Evolutionary conservation across 2,797 vertebrate species (phyloP), one percentile per base, ranked within the genome.

Genomic region (Acanthis flammea): DNA sequence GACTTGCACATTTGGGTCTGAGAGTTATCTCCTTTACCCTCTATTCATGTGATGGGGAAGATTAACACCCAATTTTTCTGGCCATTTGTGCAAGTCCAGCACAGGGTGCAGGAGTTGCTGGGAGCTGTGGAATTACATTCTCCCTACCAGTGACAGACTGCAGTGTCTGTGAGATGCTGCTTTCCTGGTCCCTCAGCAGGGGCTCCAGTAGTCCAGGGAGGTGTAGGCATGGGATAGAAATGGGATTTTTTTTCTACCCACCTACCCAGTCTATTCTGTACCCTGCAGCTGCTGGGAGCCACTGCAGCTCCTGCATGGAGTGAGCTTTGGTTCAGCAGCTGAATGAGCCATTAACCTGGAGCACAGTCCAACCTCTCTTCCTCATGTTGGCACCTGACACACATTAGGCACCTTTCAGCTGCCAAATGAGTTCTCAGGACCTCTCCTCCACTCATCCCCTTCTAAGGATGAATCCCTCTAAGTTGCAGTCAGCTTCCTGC

Each of bases 261-360:
- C 76, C 25, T 55, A 13, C 10, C 51, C 28, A 28, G 17, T 57
- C 42, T 57, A 9, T 44, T 25, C 23, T 21, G 14, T 33, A 33
- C 1, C 33, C 25, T 50, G 15, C 17, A 77, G 27, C 31, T 33
- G 6, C 1, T 47, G 35, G 39, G 33, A 53, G 25, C 25, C 33
- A 28, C 25, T 54, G 7, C 35, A 62, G 35, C 23, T 58, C 33
- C 41, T 0, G 0, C 19, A 22, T 8, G 15, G 53, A 17, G 8
- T 19, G 21, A 28, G 4, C 60, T 81, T 62, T n/a, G 33, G 44
- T 57, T n/a, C 41, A 62, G 27, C n/a, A 63, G 11, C 50, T 79
- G 9, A 28, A 18, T 28, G 24, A 63, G 10, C 45, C 27, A 8
- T 24, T 28, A 75, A n/a, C 37, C 16, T 28, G 12, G 25, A 17